Conservation (phyloP, 2,888 invertebrate species). For the Stenolophus ochropezus region DNA sequence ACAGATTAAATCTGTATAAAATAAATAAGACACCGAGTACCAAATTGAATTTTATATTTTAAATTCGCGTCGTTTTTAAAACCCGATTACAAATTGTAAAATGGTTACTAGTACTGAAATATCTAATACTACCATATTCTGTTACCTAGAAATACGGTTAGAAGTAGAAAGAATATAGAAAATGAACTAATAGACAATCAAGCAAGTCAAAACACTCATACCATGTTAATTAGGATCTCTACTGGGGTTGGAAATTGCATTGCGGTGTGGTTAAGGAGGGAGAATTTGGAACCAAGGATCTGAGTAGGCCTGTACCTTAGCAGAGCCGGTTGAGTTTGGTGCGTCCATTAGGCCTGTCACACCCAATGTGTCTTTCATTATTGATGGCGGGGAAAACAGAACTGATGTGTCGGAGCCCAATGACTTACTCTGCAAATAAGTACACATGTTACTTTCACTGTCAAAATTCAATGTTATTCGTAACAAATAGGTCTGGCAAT, state of each 20-base stretch:
- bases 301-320: conserved; percentile 69
- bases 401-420: conserved; percentile 85
- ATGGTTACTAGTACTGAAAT: conserved; percentile 16
- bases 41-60: conserved; percentile 22
- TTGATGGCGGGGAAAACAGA: conserved; percentile 90
- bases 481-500: too few species aligned
- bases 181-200: conserved; percentile 52
- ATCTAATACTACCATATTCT: conserved; percentile 30
- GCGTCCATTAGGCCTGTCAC: conserved; percentile 79
- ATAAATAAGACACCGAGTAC: conserved; percentile 29
- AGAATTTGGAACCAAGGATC: conserved; percentile 59
- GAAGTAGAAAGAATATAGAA: conserved; percentile 19
- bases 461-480: too few species aligned
- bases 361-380: conserved; percentile 87
- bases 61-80: background rate
- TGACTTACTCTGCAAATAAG: conserved; percentile 87
- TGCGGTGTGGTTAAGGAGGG: conserved; percentile 43
- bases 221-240: conserved; percentile 57
- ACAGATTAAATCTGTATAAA: conserved; percentile 49
- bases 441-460: conserved; percentile 38
- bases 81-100: background rate
- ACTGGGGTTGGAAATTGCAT: conserved; percentile 31
- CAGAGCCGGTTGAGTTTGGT: conserved; percentile 70
- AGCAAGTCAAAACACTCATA: conserved; percentile 52
- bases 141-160: background rate